phyloP scores from a whole-genome alignment of 2,797 vertebrate genomes.

The Mycteria americana region DNA sequence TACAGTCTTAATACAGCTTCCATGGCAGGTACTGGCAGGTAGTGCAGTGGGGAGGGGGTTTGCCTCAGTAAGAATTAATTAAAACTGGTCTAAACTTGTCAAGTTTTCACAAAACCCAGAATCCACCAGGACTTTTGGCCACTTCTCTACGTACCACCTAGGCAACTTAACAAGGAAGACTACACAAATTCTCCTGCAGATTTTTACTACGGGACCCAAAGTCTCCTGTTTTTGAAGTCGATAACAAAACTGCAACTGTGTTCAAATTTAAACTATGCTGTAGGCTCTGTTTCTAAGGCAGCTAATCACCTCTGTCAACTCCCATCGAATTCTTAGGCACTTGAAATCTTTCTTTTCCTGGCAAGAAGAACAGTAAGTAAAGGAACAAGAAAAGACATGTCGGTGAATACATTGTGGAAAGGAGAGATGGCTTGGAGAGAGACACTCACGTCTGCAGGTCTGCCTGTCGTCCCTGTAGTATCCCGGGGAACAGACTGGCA shows the following conservation, averaged over 20 bases:
- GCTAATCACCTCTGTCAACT: neutral
- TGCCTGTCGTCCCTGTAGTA: constrained; percentile 78
- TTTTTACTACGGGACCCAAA: neutral
- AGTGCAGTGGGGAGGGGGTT: neutral
- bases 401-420: accelerated
- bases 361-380: neutral
- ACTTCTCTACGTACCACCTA: neutral
- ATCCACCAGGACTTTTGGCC: neutral
- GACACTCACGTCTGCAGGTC: constrained; percentile 82
- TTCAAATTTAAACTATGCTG: neutral
- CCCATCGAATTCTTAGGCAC: neutral
- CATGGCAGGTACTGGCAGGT: neutral
- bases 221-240: neutral
- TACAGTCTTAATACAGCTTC: neutral
- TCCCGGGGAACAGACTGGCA: constrained; percentile 76
- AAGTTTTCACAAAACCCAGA: neutral
- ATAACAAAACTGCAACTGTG: neutral
- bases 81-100: neutral
- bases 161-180: neutral
- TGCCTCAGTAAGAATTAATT: neutral
- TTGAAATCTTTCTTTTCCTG: neutral
- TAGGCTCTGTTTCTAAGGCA: neutral
- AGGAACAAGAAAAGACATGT: neutral
- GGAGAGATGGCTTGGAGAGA: neutral
- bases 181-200: neutral